Percentiles rank a stretch among this genome's conserved stretches.
These are phyloP conservation scores for Hermodice carunculata DNA, from an alignment of 2,888 invertebrate species.

Conservation along the genomic window DNA sequence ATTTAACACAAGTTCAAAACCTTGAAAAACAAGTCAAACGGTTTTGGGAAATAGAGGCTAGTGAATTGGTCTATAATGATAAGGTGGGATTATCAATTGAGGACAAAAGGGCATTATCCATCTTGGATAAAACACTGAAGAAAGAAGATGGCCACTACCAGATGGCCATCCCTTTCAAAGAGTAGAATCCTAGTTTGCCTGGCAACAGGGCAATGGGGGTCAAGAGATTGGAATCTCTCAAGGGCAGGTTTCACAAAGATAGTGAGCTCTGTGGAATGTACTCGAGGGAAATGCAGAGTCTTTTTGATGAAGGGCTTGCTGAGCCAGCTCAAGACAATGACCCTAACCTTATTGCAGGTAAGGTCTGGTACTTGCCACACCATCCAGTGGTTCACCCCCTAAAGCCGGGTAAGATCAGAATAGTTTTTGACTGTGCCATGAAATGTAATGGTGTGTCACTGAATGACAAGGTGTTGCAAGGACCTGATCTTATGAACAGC, in stretches of 20 bases:
- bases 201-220: constrained; percentile 4
- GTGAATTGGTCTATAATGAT: too few relatives aligned
- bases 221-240: background rate
- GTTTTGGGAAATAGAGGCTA: constrained; percentile 61
- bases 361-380: constrained; percentile 31
- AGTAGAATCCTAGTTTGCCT: background rate
- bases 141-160: constrained; percentile 16
- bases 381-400: constrained; percentile 17
- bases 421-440: too few relatives aligned
- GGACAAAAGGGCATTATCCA: constrained; percentile 26
- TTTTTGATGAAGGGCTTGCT: background rate
- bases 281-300: background rate
- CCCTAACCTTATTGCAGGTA: background rate
- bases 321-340: background rate
- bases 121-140: constrained; percentile 7
- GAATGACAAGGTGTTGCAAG: too few relatives aligned
- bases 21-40: constrained; percentile 84
- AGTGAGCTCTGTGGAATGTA: background rate
- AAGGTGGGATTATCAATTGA: constrained; percentile 78
- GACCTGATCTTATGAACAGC: constrained; percentile 27
- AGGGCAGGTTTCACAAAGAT: constrained; percentile 7
- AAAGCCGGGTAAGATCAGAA: constrained; percentile 28
- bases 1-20: too few relatives aligned
- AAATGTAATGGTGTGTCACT: too few relatives aligned
- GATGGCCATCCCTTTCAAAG: too few relatives aligned